phyloP scores from a whole-genome alignment of 2,888 invertebrate species.

The Tinea trinotella region DNA sequence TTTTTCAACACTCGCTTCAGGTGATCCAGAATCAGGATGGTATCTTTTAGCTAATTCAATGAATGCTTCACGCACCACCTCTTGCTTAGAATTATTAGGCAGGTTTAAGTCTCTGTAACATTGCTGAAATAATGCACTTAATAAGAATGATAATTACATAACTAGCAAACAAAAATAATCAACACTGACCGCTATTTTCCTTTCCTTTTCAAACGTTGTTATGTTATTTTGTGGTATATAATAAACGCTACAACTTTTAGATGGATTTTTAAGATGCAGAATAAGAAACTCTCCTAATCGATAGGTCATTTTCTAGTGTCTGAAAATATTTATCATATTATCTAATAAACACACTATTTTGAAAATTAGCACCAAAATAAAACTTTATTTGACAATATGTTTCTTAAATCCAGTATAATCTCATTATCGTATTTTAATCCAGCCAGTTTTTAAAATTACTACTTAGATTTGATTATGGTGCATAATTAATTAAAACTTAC shows the following conservation, averaged over 20 bases:
- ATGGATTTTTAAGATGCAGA: neutral
- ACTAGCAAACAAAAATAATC: neutral
- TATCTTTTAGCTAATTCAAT: conserved; percentile 83
- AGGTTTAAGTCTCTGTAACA: conserved; percentile 79
- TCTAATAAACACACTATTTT: neutral
- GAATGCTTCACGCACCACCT: conserved; percentile 80
- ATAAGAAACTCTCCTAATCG: neutral
- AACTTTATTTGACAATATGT: neutral
- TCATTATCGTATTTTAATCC: too few species aligned
- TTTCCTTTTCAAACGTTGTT: conserved; percentile 23
- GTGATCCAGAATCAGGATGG: conserved; percentile 86
- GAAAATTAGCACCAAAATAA: neutral
- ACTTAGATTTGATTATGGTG: too few species aligned
- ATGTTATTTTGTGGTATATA: neutral
- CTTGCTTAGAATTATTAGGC: conserved; percentile 77
- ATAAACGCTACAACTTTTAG: neutral
- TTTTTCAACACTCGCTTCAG: conserved; percentile 79
- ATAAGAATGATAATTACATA: conserved; percentile 3
- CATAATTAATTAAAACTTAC: too few species aligned
- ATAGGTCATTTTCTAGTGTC: neutral
- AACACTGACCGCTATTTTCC: conserved; percentile 35
- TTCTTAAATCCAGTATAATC: too few species aligned
- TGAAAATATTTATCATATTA: neutral
- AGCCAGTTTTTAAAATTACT: too few species aligned
- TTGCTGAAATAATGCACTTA: conserved; percentile 70